Conservation (phyloP, 2,888 invertebrate species). For the Dendrolimus houi region DNA sequence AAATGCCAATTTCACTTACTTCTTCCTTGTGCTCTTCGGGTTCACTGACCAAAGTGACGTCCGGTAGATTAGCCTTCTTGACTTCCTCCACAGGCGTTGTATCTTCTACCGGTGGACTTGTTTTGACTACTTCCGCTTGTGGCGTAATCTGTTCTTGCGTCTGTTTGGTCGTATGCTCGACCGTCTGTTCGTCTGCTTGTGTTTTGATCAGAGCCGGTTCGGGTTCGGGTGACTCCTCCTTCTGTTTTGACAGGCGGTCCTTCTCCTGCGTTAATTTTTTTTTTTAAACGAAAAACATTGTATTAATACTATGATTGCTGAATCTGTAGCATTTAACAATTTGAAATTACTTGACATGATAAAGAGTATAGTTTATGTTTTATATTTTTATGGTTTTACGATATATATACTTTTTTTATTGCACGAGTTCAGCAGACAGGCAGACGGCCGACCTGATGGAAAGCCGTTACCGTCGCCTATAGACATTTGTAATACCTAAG, state of each 20-base stretch:
- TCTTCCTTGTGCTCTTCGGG: conserved; percentile 47
- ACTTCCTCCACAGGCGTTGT: conserved; percentile 7
- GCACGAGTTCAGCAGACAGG: too few species aligned
- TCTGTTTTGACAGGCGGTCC: conserved; percentile 37
- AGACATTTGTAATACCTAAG: too few species aligned
- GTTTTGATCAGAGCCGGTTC: conserved; percentile 4
- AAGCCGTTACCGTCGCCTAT: too few species aligned
- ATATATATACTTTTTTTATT: too few species aligned
- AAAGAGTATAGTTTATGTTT: too few species aligned
- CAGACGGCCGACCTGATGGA: too few species aligned
- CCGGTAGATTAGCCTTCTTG: conserved; percentile 39
- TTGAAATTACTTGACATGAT: too few species aligned
- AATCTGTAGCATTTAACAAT: too few species aligned
- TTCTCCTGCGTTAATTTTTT: conserved; percentile 35
- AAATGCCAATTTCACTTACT: conserved; percentile 15
- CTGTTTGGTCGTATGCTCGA: not conserved
- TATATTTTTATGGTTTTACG: too few species aligned
- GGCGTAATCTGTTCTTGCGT: not conserved
- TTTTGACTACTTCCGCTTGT: not conserved
- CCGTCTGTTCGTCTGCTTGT: not conserved
- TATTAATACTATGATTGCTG: too few species aligned
- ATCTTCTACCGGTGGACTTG: conserved; percentile 2
- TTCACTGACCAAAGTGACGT: conserved; percentile 55
- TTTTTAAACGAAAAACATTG: too few species aligned
- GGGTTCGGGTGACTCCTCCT: conserved; percentile 17